A percentile compares a stretch with the other conserved stretches of the same genome.
These are phyloP conservation scores for Nephila pilipes DNA, from an alignment of 1,140 invertebrate genomes.

Conservation along the genomic window DNA sequence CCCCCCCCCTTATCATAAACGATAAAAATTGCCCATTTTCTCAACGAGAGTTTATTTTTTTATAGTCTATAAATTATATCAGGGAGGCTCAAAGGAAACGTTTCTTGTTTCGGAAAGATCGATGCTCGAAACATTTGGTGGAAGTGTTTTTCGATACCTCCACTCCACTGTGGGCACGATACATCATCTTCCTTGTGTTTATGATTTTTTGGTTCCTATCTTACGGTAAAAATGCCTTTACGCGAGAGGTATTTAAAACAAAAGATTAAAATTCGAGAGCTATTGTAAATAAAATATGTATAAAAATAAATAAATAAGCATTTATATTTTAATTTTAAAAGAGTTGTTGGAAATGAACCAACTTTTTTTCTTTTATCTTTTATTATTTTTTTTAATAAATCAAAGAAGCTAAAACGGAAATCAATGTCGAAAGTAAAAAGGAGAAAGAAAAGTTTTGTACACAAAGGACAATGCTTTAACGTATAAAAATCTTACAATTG, in stretches of 20 bases:
- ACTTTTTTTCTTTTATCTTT: too few species aligned
- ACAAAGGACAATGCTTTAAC: too few species aligned
- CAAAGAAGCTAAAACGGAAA: too few species aligned
- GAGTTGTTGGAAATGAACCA: neutral
- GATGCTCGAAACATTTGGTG: slow-evolving; percentile 51
- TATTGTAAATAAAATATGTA: neutral
- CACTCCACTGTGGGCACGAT: neutral
- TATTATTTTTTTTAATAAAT: too few species aligned
- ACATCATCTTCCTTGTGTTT: slow-evolving; percentile 1
- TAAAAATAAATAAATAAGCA: neutral
- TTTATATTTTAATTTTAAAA: neutral
- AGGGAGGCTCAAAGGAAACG: slow-evolving; percentile 25
- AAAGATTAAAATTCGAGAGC: neutral
- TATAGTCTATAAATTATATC: slow-evolving; percentile 71
- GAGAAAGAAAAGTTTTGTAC: too few species aligned
- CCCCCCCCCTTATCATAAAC: slow-evolving; percentile 51
- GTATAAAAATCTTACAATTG: too few species aligned
- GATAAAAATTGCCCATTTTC: slow-evolving; percentile 73
- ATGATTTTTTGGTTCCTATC: neutral
- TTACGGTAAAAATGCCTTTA: neutral
- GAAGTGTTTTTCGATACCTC: slow-evolving; percentile 66
- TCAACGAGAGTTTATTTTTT: slow-evolving; percentile 42
- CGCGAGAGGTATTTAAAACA: neutral
- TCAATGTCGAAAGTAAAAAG: too few species aligned
- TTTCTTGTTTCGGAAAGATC: slow-evolving; percentile 51